Base-by-base conservation (phyloP, 2,113 vertebrate species). In the Mungos mungo region DNA sequence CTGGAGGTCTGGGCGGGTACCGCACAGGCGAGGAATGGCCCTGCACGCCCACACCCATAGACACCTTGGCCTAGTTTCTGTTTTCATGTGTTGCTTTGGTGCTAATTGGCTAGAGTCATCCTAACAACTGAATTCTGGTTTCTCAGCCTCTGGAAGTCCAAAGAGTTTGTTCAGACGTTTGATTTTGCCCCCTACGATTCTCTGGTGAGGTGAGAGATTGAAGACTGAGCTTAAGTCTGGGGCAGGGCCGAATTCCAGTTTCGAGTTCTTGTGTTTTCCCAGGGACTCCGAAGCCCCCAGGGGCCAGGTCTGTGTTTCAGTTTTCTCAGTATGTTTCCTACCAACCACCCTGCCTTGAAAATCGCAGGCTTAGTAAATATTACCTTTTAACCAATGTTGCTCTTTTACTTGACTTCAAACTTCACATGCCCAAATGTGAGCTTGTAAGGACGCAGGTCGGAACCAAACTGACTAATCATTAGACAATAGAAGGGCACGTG, bases 1-100 rank as follows among this genome's bases (percentile, higher is more conserved):
- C 31, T 25, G 27, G 83, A 71, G 57, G n/a, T 19, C 71, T 18
- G 14, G 41, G 54, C 25, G 41, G 25, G 31, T 63, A 35, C 60
- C 50, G 2, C 1, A 2, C 3, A 1, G 29, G 9, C 57, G 3
- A 23, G 50, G 27, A 19, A 12, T 1, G n/a, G 27, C 5, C 3
- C 12, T 7, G 13, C 2, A 0, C 2, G 23, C 2, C 52, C 7
- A 23, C 31, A 54, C 33, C 9, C 31, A 9, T 0, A 19, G 23
- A 14, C 3, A 7, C 8, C 69, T 38, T 3, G 0, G 23, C 47
- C 41, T 15, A 60, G 68, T 15, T 76, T 47, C 45, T 35, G 8
- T 1, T 50, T 57, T 31, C 72, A 4, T 33, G 14, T 47, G 13
- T 25, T 45, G 38, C 29, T 45, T 35, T 68, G 31, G 88, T 84